These are phyloP conservation scores for Nymphalis polychloros DNA, from an alignment of 2,888 invertebrate genomes.

Conservation along the genomic window DNA sequence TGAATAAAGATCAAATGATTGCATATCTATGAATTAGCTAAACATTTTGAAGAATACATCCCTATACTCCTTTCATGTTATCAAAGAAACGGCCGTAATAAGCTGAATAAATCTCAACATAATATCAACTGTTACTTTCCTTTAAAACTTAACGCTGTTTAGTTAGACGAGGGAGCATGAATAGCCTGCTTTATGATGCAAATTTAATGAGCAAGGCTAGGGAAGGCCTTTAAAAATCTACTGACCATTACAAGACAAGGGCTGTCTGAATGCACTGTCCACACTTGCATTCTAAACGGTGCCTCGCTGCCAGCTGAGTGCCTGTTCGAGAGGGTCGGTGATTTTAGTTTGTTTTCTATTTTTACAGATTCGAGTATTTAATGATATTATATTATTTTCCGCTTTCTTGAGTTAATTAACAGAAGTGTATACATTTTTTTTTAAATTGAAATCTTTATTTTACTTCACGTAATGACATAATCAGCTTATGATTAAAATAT, in stretches of 20 bases:
- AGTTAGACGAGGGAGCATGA: slow-evolving; percentile 56
- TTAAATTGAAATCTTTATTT: neutral
- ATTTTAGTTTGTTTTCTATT: slow-evolving; percentile 18
- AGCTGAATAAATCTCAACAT: slow-evolving; percentile 14
- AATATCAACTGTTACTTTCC: slow-evolving; percentile 38
- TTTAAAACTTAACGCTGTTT: slow-evolving; percentile 45
- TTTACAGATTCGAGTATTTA: slow-evolving; percentile 2
- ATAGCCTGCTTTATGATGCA: slow-evolving; percentile 65
- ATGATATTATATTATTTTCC: neutral
- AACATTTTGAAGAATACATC: neutral
- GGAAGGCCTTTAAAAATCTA: slow-evolving; percentile 57
- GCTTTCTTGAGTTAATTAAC: neutral
- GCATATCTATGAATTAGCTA: neutral
- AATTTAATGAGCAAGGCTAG: slow-evolving; percentile 70
- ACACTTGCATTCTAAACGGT: slow-evolving; percentile 40
- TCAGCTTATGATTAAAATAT: neutral
- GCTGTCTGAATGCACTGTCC: slow-evolving; percentile 63
- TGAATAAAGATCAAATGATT: no score
- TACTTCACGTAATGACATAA: neutral
- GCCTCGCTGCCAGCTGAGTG: slow-evolving; percentile 23
- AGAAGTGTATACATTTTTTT: no score
- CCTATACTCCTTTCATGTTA: no score
- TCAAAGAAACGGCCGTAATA: slow-evolving; percentile 9
- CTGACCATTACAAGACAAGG: slow-evolving; percentile 74
- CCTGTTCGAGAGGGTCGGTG: slow-evolving; percentile 14